Base-by-base conservation (phyloP, 2,888 invertebrate species). In the Marasmarcha lunaedactyla region DNA sequence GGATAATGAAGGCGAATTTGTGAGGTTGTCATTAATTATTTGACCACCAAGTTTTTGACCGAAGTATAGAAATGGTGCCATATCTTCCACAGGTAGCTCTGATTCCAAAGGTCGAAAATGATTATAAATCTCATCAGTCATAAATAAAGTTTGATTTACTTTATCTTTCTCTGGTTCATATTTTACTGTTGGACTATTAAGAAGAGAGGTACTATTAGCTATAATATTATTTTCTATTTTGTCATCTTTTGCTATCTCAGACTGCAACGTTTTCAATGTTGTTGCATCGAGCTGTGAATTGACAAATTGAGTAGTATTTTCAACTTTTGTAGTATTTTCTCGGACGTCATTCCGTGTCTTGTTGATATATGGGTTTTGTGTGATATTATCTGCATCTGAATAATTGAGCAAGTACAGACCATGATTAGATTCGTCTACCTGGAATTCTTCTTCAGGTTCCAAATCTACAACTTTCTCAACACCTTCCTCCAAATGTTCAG, bases 1-100 rank as follows among this genome's bases (percentile, higher is more conserved):
- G 34, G 78, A 78, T 35, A 77, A 47, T 14, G 70, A 70, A n/a
- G 83, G 79, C 12, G 77, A 72, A 50, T 77, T 68, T 0, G 81
- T 83, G 9, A 83, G 58, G 46, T 83, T 84, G 43, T 83, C 84
- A 42, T 52, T 73, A 12, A 83, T 69, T 11, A 55, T 51, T 43
- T 55, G 68, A 1, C 77, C 71, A 7, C 69, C 78, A 33, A 84
- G 55, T 57, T 90, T 90, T 55, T 90, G 88, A 0, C 91, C 91
- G 57, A 91, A 91, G 55, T 85, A 88, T 42, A 89, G 73, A 63
- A 90, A 91, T 9, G 90, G 90, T 37, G 87, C 86, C 77, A 90
- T 85, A 52, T 90, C 89, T 59, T 88, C 88, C 34, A 84, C 85
- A 0, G 88, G 86, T 40, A 88, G 65, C 50, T 88, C 87, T 15